Conservation (phyloP, 1,140 invertebrate genomes). For the Ooceraea biroi region DNA sequence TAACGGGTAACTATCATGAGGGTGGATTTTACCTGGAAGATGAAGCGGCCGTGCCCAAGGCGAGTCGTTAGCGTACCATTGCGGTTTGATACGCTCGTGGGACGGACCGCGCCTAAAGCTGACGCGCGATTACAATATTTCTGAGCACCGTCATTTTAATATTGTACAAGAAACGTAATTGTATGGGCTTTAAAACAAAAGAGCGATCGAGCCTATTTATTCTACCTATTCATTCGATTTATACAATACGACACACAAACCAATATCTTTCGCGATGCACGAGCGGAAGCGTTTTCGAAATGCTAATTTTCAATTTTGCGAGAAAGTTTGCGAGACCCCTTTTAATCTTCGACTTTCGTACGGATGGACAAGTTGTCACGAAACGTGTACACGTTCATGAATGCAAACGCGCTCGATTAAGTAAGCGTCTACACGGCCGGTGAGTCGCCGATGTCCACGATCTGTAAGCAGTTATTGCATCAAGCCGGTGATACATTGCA, state of each 20-base stretch:
- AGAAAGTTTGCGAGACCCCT: background rate
- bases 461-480: slow-evolving; percentile 1
- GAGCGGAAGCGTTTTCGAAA: background rate
- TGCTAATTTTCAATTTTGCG: background rate
- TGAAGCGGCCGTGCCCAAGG: slow-evolving; percentile 39
- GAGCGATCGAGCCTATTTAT: slow-evolving; percentile 19
- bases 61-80: slow-evolving; percentile 43
- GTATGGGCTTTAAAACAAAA: too few species aligned
- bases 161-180: background rate
- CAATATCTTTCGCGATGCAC: background rate
- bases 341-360: background rate
- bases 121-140: slow-evolving; percentile 11
- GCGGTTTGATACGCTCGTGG: slow-evolving; percentile 20
- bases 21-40: slow-evolving; percentile 54
- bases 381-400: slow-evolving; percentile 30
- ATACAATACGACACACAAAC: too few species aligned
- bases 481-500: slow-evolving; percentile 55
- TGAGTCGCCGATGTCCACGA: slow-evolving; percentile 7
- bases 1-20: slow-evolving; percentile 41
- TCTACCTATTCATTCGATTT: too few species aligned
- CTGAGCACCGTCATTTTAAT: background rate
- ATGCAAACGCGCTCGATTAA: slow-evolving; percentile 63
- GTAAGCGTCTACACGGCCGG: slow-evolving; percentile 55
- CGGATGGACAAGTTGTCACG: background rate
- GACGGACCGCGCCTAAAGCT: slow-evolving; percentile 22